Base-by-base conservation (phyloP, 2,797 vertebrate genomes). In the Clarias laeviceps region DNA sequence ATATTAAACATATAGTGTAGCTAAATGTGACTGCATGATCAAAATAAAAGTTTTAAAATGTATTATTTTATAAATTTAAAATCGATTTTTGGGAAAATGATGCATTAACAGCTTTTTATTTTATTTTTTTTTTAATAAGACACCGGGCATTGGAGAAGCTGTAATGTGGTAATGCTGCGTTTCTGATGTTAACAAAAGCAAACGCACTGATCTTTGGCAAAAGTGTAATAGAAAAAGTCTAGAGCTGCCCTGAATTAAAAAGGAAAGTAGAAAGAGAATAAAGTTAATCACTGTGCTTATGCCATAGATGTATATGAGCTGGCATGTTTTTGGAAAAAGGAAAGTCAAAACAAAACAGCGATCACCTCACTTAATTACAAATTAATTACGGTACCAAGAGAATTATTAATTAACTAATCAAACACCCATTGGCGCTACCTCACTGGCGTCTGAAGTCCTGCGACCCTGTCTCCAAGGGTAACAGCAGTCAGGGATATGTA, bases 341-440 rank as follows among this genome's bases (percentile, higher is more conserved):
- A 83, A 76, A 82, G 85, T 79, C 88, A 54, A 50, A 50, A 66
- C 59, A 14, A 50, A 86, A 74, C 81, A 32, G 69, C 88, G 87
- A 91, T 94, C 92, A 85, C 93, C 93, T 90, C 88, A 87, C 92
- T 15, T 93, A 89, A 92, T 93, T 95, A 90, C 27, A 92, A 94
- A 95, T 95, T 89, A 95, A 95, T 93, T 88, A 85, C 88, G 54
- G 90, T 89, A 88, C 87, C 86, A 88, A 83, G 88, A 92, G 93
- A 93, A 93, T 95, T 95, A 94, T 95, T 96, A 96, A 96, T 94
- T 93, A 95, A 91, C 94, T 92, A 94, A 95, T 95, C 94, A 96
- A 96, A 95, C 94, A 95, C 95, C 95, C 88, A 45, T 88, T 87
- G 84, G 88, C 91, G 91, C 91, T 92, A 91, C 91, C 94, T 92